Evolutionary conservation across 2,113 vertebrate species (phyloP).

Genomic region (Thamnaconus septentrionalis): DNA sequence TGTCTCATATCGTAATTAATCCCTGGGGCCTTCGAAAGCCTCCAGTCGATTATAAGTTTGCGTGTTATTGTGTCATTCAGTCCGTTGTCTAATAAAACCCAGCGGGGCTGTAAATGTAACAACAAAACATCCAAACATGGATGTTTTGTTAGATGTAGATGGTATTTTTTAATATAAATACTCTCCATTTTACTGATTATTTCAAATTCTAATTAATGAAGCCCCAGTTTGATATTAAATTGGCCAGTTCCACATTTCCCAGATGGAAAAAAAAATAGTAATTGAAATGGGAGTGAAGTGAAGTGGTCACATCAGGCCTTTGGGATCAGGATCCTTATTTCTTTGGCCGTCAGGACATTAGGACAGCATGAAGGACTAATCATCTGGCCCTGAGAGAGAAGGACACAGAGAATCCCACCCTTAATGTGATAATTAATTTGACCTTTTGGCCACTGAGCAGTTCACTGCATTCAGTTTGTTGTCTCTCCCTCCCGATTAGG

Average conservation of each 20-base stretch:
- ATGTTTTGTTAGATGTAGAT: neutral
- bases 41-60: conserved; percentile 20
- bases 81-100: conserved; percentile 26
- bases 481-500: no score
- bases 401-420: conserved; percentile 23
- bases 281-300: conserved; percentile 35
- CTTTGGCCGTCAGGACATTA: conserved; percentile 20
- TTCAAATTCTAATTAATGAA: no score
- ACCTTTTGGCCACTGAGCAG: neutral
- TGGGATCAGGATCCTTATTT: conserved; percentile 10
- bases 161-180: neutral
- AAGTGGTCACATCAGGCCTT: conserved; percentile 34
- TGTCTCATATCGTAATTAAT: conserved; percentile 64
- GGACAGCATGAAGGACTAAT: conserved; percentile 30
- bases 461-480: no score
- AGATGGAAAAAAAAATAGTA: neutral
- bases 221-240: no score
- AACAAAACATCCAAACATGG: neutral
- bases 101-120: conserved; percentile 5
- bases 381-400: conserved; percentile 33
- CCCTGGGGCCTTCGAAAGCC: conserved; percentile 41
- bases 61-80: conserved; percentile 33
- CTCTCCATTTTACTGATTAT: neutral
- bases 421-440: conserved; percentile 39
- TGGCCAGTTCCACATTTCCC: neutral